These are phyloP conservation scores for Coracias cyanogaster DNA, from an alignment of 2,797 vertebrate genomes.

Conservation along the genomic window DNA sequence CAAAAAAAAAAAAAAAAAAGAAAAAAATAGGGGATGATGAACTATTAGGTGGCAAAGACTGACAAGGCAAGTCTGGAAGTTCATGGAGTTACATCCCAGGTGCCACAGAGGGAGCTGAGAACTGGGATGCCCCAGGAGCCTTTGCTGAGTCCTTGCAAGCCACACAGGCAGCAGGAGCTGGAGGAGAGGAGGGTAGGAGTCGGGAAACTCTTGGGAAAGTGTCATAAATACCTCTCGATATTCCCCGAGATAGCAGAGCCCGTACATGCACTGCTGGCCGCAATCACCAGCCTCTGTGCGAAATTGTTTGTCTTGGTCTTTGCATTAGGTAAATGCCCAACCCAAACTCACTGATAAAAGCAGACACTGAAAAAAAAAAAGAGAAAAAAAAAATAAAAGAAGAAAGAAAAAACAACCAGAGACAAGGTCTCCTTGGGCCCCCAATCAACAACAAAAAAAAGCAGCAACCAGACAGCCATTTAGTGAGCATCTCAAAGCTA, in stretches of 20 bases:
- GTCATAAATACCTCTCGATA: slow-evolving; percentile 66
- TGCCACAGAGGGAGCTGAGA: not conserved
- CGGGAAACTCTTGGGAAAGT: slow-evolving; percentile 62
- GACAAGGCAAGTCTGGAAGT: not conserved
- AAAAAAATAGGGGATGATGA: not conserved
- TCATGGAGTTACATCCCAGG: not conserved
- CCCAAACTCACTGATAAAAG: slow-evolving; percentile 62
- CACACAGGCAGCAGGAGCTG: not conserved
- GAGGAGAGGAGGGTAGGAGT: slow-evolving; percentile 12
- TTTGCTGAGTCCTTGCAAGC: slow-evolving; percentile 3
- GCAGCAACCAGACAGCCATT: slow-evolving; percentile 67
- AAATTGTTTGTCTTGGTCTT: slow-evolving; percentile 66
- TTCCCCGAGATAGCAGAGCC: slow-evolving; percentile 54
- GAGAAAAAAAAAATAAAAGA: not conserved
- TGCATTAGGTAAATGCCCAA: slow-evolving; percentile 54
- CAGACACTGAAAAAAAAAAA: not conserved
- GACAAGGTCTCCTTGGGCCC: slow-evolving; percentile 61
- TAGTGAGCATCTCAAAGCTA: slow-evolving; percentile 73
- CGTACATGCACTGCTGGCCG: not conserved
- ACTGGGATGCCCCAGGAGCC: not conserved
- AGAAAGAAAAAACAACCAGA: not conserved
- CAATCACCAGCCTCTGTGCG: slow-evolving; percentile 1
- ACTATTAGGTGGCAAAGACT: not conserved
- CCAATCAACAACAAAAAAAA: slow-evolving; percentile 62
- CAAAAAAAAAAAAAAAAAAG: not conserved